These are phyloP conservation scores for Drosophila lacertosa DNA, from an alignment of 1,140 invertebrate genomes.

Conservation along the genomic window DNA sequence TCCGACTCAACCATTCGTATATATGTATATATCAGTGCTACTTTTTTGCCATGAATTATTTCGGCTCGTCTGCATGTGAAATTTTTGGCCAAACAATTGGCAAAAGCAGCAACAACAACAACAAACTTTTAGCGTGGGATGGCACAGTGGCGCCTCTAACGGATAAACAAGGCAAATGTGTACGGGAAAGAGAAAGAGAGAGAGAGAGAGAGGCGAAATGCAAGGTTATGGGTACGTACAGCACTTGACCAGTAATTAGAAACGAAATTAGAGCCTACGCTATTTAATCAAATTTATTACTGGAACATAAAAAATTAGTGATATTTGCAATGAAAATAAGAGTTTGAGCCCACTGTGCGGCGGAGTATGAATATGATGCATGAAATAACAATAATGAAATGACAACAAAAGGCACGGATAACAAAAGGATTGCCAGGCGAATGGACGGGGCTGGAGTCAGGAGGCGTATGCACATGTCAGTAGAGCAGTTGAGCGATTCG, in stretches of 20 bases:
- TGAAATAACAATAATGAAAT: slow-evolving; percentile 83
- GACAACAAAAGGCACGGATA: slow-evolving; percentile 79
- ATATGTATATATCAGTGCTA: slow-evolving; percentile 54
- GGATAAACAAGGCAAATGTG: no score
- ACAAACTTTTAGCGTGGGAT: slow-evolving; percentile 3
- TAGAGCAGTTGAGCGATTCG: slow-evolving; percentile 46
- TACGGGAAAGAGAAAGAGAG: no score
- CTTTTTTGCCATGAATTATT: slow-evolving; percentile 72
- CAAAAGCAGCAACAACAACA: slow-evolving; percentile 40
- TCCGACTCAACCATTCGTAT: slow-evolving; percentile 28
- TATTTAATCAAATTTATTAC: no score
- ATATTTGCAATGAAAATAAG: no score
- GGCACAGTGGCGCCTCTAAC: no score
- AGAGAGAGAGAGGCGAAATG: no score
- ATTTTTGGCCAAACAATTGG: slow-evolving; percentile 72
- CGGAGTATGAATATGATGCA: slow-evolving; percentile 72
- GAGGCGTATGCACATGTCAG: slow-evolving; percentile 46
- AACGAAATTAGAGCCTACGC: no score
- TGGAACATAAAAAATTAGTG: no score
- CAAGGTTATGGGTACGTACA: no score
- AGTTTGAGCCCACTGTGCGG: no score
- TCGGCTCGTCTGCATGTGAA: slow-evolving; percentile 62
- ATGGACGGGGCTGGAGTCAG: not conserved
- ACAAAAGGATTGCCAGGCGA: slow-evolving; percentile 64
- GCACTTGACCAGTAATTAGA: no score